Percentiles rank a stretch among this genome's conserved stretches.
Conservation (phyloP, 2,797 vertebrate genomes). For the Rhinophrynus dorsalis region DNA sequence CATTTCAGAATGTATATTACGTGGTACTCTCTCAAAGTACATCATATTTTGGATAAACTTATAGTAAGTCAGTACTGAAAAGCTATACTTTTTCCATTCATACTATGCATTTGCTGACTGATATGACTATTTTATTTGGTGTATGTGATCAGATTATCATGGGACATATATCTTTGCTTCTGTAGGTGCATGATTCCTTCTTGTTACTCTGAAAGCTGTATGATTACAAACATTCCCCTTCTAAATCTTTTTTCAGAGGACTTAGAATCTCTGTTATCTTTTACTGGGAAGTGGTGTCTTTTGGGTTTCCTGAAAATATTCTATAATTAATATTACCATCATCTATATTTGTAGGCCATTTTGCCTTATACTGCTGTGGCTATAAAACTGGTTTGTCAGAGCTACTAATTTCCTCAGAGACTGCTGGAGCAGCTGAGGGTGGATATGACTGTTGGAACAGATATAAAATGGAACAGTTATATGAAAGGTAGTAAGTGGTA, state of each 20-base stretch:
- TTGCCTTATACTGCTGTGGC: conserved; percentile 10
- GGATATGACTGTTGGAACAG: conserved; percentile 30
- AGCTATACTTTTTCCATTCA: too few species aligned
- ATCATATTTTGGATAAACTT: too few species aligned
- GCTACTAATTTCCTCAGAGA: conserved; percentile 35
- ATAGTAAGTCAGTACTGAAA: too few species aligned
- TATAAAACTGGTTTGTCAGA: conserved; percentile 30
- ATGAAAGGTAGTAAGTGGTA: conserved; percentile 29
- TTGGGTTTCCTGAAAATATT: conserved; percentile 28
- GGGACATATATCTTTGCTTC: conserved; percentile 1
- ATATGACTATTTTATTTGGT: background rate
- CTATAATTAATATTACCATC: conserved; percentile 30
- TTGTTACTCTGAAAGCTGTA: background rate
- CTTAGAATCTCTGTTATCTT: too few species aligned
- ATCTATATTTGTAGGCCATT: conserved; percentile 32
- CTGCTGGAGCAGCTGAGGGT: conserved; percentile 35
- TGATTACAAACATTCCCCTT: conserved; percentile 10
- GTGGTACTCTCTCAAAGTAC: too few species aligned
- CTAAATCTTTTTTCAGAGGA: conserved; percentile 7
- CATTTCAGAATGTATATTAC: too few species aligned
- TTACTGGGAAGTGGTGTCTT: conserved; percentile 15
- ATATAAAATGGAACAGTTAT: conserved; percentile 25
- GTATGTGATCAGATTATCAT: background rate
- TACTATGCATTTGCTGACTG: too few species aligned
- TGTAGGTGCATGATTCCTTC: conserved; percentile 8